Base-by-base conservation (phyloP, 2,888 invertebrate genomes). In the Marasmarcha lunaedactyla region DNA sequence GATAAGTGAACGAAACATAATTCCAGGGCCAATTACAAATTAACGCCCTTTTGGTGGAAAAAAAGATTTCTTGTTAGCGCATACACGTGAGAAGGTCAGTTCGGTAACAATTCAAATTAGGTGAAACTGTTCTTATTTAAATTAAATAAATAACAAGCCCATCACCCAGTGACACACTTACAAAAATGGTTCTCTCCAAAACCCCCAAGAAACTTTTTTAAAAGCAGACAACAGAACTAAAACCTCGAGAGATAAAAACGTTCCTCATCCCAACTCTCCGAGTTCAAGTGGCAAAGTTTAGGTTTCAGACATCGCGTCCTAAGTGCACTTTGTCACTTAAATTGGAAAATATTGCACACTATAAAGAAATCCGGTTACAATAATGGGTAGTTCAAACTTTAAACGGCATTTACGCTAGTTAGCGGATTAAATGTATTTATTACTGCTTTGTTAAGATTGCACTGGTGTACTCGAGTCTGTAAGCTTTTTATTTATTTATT, bases 301-400 rank as follows among this genome's bases (percentile, higher is more conserved):
- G 72, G 78, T 78, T 77, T 72, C 70, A 69, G 63, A 70, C 71
- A 67, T 68, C 69, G 66, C 70, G 70, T 68, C 69, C 72, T 79
- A 78, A 79, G 79, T 79, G 79, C 79, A 79, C 79, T 79, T 78
- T 79, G 76, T 79, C 79, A 74, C 76, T 74, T 78, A 78, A 74
- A 79, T 78, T 78, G 78, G 68, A 79, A 79, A 79, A 79, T 79
- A 79, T 79, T 71, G 78, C 74, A 70, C 70, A 69, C 63, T 47
- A 58, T 54, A 52, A 66, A 64, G 69, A 66, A 71, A 65, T 60
- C 55, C 52, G 51, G 56, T 39, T 38, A 46, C 20, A 38, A 11
- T 20, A 27, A 33, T 36, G 41, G 33, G 3, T 50, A 55, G 50
- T 45, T 34, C 34, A 34, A 12, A 34, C 6, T 30, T 30, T 30